Evolutionary conservation across 1,140 invertebrate species (phyloP), one percentile per base, ranked within the genome.

Genomic region (Littorina saxatilis): DNA sequence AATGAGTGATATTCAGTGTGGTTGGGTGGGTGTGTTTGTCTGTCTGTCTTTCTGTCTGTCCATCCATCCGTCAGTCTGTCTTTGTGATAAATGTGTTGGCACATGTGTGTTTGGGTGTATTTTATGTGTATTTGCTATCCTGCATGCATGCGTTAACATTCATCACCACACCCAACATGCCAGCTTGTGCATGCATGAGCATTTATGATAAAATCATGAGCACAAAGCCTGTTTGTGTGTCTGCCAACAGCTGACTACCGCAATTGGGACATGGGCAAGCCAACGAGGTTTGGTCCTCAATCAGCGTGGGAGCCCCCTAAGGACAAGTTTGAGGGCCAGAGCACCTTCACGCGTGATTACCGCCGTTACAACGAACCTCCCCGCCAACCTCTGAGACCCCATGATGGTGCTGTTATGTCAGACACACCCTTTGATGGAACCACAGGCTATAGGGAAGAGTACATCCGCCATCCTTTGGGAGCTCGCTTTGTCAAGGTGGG

Each of bases 371-470:
- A 87, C 40, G 83, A 88, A 68, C 58, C 83, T 29, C 84, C 86
- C 23, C 84, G 91, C 17, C 78, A 87, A 37, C 88, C 86, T 75
- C 87, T 91, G 79, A 90, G 87, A 55, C 92, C 92, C 9, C 37
- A 78, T 15, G 87, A 92, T n/a, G 87, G 85, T 20, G 79, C 88
- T 3, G 84, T 87, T 23, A 80, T 86, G 70, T 92, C 91, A n/a
- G 87, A 88, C 72, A 87, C 87, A 35, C 92, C 92, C 55, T 91
- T 93, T 79, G 89, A 91, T 82, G 90, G 90, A 52, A 81, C 82
- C 17, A 93, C 92, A 32, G 89, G 87, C 50, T 92, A 93, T 83
- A 82, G 91, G 68, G 87, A 89, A 13, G 86, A 87, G 23, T 93
- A 92, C 80, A 87, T 92, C 39, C 86, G 86, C 74, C 91, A 93